Evolutionary conservation across 2,797 vertebrate species (phyloP).

Genomic region (Masticophis lateralis): DNA sequence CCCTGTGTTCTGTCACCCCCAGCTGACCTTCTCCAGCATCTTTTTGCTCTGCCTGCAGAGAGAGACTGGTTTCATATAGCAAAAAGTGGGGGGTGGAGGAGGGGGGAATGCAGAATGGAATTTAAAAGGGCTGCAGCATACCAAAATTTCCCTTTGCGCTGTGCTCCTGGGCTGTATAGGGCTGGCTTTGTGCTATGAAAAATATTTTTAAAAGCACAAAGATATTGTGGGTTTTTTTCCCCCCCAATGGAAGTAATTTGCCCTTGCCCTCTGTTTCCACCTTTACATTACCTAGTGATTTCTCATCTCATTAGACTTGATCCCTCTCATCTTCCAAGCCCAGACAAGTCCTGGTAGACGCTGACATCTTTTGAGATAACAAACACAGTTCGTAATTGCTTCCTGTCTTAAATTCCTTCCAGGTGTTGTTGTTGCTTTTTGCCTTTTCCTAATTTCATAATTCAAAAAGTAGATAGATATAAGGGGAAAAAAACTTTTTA

Average conservation of each 20-base stretch:
- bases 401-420: slow-evolving; percentile 31
- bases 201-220: neutral
- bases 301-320: neutral
- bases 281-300: neutral
- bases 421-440: slow-evolving; percentile 3
- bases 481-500: neutral
- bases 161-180: neutral
- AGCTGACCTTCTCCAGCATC: neutral
- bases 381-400: slow-evolving; percentile 19
- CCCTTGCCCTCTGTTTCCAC: neutral
- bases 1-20: neutral
- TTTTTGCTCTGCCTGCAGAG: neutral
- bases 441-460: neutral
- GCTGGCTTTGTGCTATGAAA: neutral
- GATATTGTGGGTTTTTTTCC: neutral
- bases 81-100: neutral
- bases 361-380: neutral
- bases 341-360: neutral
- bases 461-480: neutral
- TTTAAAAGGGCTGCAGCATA: neutral
- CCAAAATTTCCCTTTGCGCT: neutral
- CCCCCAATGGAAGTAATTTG: neutral
- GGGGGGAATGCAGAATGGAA: neutral
- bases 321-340: neutral
- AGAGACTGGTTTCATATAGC: neutral